A percentile compares a stretch with the other conserved stretches of the same genome.
phyloP scores from a whole-genome alignment of 1,140 invertebrate genomes.

The Trigoniulus corallinus region DNA sequence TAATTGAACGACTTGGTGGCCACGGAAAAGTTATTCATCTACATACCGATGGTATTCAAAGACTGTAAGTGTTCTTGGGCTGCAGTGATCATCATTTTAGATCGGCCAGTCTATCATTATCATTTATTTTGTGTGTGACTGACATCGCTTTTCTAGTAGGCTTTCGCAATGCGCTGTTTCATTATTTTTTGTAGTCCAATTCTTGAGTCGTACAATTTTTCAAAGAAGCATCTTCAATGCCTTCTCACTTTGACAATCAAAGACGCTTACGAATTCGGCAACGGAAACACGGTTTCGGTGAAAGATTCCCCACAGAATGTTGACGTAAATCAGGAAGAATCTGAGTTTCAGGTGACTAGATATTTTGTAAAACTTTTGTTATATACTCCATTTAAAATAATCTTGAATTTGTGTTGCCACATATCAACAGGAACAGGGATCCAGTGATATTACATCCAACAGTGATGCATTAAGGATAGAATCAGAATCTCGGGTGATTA shows the following conservation, averaged over 20 bases:
- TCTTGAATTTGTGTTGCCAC: neutral
- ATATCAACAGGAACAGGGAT: no score
- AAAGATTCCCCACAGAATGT: neutral
- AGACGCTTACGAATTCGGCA: neutral
- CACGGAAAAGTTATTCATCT: conserved; percentile 52
- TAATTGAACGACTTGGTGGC: conserved; percentile 44
- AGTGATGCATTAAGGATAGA: no score
- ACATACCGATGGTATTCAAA: conserved; percentile 56
- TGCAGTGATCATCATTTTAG: neutral
- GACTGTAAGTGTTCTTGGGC: conserved; percentile 36
- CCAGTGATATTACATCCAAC: no score
- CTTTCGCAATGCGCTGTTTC: neutral
- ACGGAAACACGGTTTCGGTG: neutral
- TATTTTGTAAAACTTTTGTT: no score
- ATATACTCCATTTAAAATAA: no score
- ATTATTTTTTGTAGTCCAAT: conserved; percentile 18
- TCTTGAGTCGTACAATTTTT: conserved; percentile 49
- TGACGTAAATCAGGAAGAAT: neutral
- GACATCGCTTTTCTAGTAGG: neutral
- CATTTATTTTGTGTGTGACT: neutral
- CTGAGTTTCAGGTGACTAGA: no score
- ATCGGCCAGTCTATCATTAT: neutral
- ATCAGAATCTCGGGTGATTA: no score
- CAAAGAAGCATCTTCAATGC: conserved; percentile 14
- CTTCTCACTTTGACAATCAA: conserved; percentile 10